These are phyloP conservation scores for Saguinus imperator DNA, from an alignment of 2,113 vertebrate species.

Conservation along the genomic window DNA sequence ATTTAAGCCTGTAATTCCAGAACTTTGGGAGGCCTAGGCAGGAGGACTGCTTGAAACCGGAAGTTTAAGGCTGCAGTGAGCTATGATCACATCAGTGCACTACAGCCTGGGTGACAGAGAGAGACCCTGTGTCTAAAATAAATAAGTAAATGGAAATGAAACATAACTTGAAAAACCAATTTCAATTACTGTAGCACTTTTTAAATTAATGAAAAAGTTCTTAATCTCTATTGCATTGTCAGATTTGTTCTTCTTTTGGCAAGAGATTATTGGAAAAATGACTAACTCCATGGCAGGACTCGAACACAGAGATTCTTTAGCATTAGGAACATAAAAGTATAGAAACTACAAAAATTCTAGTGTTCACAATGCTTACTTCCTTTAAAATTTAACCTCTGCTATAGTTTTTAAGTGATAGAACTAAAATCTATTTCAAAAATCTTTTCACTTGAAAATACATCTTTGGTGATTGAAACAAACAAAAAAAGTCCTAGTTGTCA, in stretches of 20 bases:
- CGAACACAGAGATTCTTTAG: background rate
- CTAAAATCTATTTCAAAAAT: constrained; percentile 26
- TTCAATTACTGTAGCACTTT: background rate
- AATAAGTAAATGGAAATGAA: background rate
- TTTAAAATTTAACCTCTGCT: background rate
- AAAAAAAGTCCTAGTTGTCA: background rate
- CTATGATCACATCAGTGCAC: no score
- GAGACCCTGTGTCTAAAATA: no score
- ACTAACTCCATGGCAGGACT: background rate
- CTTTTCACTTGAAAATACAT: constrained; percentile 1
- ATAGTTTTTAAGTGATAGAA: background rate
- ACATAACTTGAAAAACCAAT: background rate
- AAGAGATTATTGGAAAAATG: background rate
- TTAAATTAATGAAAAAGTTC: background rate
- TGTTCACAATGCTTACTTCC: background rate
- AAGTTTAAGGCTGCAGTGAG: no score
- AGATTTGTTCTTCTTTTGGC: background rate
- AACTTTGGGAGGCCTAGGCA: no score
- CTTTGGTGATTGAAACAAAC: background rate
- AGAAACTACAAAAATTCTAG: background rate
- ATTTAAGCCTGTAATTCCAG: no score
- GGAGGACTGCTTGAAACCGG: no score
- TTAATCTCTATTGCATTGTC: background rate
- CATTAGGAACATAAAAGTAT: background rate
- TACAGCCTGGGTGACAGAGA: no score